phyloP scores from a whole-genome alignment of 2,888 invertebrate species.

The Eremobia ochroleuca region DNA sequence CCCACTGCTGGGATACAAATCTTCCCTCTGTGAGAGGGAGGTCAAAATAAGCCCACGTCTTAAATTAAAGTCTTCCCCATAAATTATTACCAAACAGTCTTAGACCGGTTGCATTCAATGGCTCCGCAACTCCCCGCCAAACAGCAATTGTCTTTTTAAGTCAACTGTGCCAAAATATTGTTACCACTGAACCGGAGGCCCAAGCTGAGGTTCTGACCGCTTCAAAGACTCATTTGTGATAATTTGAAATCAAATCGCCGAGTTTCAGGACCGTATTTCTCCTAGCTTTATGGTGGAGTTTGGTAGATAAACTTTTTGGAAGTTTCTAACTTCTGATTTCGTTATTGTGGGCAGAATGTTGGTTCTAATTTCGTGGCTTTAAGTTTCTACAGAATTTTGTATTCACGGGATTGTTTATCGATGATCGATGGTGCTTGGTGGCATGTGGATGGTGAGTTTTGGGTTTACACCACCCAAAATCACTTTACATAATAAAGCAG shows the following conservation, averaged over 20 bases:
- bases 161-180: slow-evolving; percentile 49
- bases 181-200: slow-evolving; percentile 32
- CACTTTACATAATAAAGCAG: too few relatives aligned
- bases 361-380: not conserved
- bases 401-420: too few relatives aligned
- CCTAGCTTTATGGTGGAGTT: slow-evolving; percentile 17
- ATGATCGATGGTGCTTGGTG: not conserved
- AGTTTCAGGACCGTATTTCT: slow-evolving; percentile 26
- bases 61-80: slow-evolving; percentile 6
- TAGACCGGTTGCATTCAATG: slow-evolving; percentile 36
- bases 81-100: slow-evolving; percentile 6
- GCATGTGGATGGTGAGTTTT: too few relatives aligned
- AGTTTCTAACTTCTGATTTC: slow-evolving; percentile 19
- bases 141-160: slow-evolving; percentile 44
- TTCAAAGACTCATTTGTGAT: slow-evolving; percentile 36
- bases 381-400: not conserved
- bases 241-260: slow-evolving; percentile 32
- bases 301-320: slow-evolving; percentile 3
- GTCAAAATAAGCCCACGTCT: not conserved
- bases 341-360: not conserved
- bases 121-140: slow-evolving; percentile 14
- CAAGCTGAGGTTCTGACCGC: not conserved
- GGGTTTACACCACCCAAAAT: too few relatives aligned
- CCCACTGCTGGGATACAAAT: too few relatives aligned
- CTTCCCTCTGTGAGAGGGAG: too few relatives aligned